Evolutionary conservation across 2,797 vertebrate species (phyloP), one percentile per base, ranked within the genome.

Genomic region (Eremophila alpestris): DNA sequence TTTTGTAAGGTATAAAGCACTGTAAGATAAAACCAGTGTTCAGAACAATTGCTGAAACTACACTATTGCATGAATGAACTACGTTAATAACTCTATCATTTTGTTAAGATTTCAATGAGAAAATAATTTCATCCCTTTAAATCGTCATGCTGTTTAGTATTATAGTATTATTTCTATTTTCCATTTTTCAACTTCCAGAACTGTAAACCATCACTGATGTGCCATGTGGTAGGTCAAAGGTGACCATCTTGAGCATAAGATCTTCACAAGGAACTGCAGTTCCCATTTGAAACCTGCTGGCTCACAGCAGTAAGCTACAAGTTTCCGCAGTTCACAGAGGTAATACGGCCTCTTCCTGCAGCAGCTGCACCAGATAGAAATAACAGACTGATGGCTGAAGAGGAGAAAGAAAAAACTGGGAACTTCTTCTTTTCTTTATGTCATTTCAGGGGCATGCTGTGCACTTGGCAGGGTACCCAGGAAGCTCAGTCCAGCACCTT

Each of bases 281-380:
- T 95, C 48, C 45, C 51, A 43, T 89, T 95, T 94, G 92, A 84
- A 89, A 79, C 86, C 92, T 89, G 93, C 92, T 96, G 94, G 63
- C 83, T 96, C 83, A 77, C 83, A 94, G 92, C 94, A 95, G 87
- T 83, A 29, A 90, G 77, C 68, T 94, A 68, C 81, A 60, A 88
- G 67, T 84, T 81, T 90, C 83, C 18, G 3, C 82, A 93, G 94
- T 87, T 96, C 85, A 91, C 59, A 91, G 85, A 95, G 38, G 77
- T 84, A 94, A 87, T 62, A 78, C 7, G 7, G 83, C 51, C 84
- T 67, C 60, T 93, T 70, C 87, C 81, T 79, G 79, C 52, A 92
- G 82, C 80, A 92, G 79, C 94, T 95, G 93, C 79, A 78, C 80
- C 70, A 45, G 59, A 83, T 5, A 94, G 63, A 91, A 94, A 89